Conservation (phyloP, 2,113 vertebrate species). For the Dryoscopus gambensis region DNA sequence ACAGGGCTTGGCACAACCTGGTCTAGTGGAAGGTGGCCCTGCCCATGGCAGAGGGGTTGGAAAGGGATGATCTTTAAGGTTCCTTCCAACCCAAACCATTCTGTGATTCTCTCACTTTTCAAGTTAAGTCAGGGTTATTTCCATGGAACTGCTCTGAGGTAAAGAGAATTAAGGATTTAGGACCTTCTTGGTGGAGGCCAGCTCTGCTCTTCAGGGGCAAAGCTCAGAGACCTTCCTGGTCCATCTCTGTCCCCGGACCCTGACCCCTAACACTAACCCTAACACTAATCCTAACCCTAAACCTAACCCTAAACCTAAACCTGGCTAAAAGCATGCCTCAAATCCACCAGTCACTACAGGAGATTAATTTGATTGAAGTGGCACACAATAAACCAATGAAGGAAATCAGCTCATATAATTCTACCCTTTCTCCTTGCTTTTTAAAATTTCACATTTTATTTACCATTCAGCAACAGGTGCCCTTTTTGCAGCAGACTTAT, state of each 20-base stretch:
- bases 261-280: not conserved
- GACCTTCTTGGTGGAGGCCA: not conserved
- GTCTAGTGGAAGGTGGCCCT: not conserved
- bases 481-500: not conserved
- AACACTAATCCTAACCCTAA: not conserved
- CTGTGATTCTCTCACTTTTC: not conserved
- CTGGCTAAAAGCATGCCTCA: not conserved
- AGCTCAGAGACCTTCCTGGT: not conserved
- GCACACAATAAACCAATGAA: not conserved
- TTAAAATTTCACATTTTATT: not conserved
- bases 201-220: fast-evolving
- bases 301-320: not conserved
- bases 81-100: not conserved
- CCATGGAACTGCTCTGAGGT: not conserved
- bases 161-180: not conserved
- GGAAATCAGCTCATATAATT: not conserved
- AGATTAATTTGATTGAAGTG: not conserved
- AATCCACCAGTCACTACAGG: not conserved
- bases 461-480: not conserved
- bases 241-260: not conserved
- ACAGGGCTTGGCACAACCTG: not conserved
- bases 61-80: not conserved
- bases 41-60: not conserved
- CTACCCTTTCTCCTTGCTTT: not conserved
- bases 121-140: not conserved